These are phyloP conservation scores for Nicator chloris DNA, from an alignment of 2,113 vertebrate species.

Conservation along the genomic window DNA sequence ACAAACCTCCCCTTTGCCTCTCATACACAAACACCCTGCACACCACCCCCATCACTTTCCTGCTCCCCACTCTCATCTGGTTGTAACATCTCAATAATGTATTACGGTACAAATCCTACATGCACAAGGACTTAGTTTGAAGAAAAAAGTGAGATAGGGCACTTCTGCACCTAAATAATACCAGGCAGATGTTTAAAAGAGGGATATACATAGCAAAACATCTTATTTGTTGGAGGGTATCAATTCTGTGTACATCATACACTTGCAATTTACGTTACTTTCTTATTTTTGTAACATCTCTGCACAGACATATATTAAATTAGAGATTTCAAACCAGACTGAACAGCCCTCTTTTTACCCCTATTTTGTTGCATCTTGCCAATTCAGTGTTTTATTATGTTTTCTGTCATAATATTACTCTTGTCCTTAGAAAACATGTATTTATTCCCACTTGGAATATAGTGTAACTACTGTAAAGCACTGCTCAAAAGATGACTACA, in stretches of 20 bases:
- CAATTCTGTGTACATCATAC: not conserved
- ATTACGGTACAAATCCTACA: not conserved
- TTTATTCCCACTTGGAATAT: constrained; percentile 70
- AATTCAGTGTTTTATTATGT: constrained; percentile 71
- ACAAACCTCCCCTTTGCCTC: not conserved
- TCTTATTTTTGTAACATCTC: constrained; percentile 23
- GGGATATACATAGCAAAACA: not conserved
- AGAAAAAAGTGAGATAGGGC: not conserved
- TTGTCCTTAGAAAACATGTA: constrained; percentile 69
- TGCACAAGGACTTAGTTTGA: not conserved
- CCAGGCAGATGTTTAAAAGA: not conserved
- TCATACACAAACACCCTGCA: not conserved
- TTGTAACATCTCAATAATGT: not conserved
- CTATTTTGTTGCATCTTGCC: constrained; percentile 59
- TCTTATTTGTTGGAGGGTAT: not conserved
- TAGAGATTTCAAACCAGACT: constrained; percentile 64
- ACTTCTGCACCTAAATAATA: constrained; percentile 3
- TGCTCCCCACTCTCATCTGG: not conserved
- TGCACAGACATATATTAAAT: constrained; percentile 22
- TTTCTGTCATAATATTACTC: constrained; percentile 74
- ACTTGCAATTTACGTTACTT: constrained; percentile 31
- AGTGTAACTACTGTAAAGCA: constrained; percentile 56
- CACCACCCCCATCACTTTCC: not conserved
- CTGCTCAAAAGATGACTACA: constrained; percentile 61
- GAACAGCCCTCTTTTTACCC: constrained; percentile 64